Conservation (phyloP, 1,140 invertebrate genomes). For the Saccostrea glomerata region DNA sequence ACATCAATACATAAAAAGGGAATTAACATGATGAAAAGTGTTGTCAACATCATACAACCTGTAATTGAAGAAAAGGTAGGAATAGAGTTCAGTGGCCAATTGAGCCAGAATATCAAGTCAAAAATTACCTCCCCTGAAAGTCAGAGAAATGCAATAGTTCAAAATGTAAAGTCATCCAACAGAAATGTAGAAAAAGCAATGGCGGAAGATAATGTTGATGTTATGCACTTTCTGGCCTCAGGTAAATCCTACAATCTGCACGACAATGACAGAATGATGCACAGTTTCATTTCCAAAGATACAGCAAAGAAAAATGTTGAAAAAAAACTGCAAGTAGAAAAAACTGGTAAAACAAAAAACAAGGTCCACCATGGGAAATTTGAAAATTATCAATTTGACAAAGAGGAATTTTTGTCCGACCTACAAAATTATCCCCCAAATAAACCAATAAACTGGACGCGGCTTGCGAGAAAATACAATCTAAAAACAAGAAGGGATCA, state of each 20-base stretch:
- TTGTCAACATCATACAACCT: not conserved
- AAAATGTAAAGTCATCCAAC: not conserved
- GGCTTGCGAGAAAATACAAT: too few species aligned
- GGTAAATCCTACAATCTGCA: too few species aligned
- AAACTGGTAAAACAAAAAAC: too few species aligned
- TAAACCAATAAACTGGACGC: too few species aligned
- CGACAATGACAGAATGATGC: too few species aligned
- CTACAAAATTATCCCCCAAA: not conserved
- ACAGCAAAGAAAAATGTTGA: too few species aligned
- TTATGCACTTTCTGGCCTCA: too few species aligned
- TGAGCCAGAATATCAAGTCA: not conserved
- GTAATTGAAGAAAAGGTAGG: not conserved
- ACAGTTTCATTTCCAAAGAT: too few species aligned
- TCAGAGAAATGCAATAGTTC: not conserved
- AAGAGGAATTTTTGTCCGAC: not conserved
- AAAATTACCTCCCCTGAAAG: not conserved
- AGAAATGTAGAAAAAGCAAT: not conserved
- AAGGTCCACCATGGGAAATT: too few species aligned
- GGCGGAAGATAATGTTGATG: too few species aligned
- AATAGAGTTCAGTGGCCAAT: not conserved
- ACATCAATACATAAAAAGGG: not conserved
- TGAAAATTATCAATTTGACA: not conserved
- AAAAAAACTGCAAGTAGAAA: too few species aligned
- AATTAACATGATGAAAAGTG: not conserved
- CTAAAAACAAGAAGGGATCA: too few species aligned